A percentile compares a stretch with the other conserved stretches of the same genome.
Evolutionary conservation across 1,140 invertebrate genomes (phyloP).

Genomic region (Pinna nobilis): DNA sequence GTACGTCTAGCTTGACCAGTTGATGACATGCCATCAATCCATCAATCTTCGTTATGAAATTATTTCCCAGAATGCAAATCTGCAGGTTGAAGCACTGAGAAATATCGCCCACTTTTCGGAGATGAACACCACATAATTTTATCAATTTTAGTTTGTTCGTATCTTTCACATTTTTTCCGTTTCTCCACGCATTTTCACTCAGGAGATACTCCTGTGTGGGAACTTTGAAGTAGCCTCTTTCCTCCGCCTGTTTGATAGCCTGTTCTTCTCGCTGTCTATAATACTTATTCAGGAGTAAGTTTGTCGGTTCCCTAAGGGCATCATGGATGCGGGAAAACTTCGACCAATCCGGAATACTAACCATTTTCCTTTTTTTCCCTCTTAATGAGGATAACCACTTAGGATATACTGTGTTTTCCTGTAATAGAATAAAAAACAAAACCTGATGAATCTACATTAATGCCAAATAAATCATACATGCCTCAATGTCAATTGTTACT

Average conservation of each 20-base stretch:
- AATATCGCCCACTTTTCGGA: slow-evolving; percentile 68
- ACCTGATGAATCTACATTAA: too few species aligned
- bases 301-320: slow-evolving; percentile 44
- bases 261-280: slow-evolving; percentile 64
- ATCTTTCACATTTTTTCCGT: slow-evolving; percentile 36
- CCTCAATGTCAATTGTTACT: too few species aligned
- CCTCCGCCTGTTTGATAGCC: slow-evolving; percentile 60
- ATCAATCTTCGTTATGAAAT: slow-evolving; percentile 70
- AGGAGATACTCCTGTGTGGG: slow-evolving; percentile 58
- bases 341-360: slow-evolving; percentile 72
- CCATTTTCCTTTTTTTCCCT: slow-evolving; percentile 53
- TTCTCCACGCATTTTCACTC: slow-evolving; percentile 26
- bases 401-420: too few species aligned
- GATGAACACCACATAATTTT: slow-evolving; percentile 55
- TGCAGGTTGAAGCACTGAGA: slow-evolving; percentile 60
- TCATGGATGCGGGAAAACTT: slow-evolving; percentile 58
- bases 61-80: slow-evolving; percentile 70
- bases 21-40: slow-evolving; percentile 63
- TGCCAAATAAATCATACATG: too few species aligned
- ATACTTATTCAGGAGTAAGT: slow-evolving; percentile 57
- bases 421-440: too few species aligned
- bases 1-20: slow-evolving; percentile 71
- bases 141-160: slow-evolving; percentile 48
- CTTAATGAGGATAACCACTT: background rate
- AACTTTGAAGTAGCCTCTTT: slow-evolving; percentile 62